phyloP scores from a whole-genome alignment of 2,113 vertebrate species.

The Scophthalmus maximus region DNA sequence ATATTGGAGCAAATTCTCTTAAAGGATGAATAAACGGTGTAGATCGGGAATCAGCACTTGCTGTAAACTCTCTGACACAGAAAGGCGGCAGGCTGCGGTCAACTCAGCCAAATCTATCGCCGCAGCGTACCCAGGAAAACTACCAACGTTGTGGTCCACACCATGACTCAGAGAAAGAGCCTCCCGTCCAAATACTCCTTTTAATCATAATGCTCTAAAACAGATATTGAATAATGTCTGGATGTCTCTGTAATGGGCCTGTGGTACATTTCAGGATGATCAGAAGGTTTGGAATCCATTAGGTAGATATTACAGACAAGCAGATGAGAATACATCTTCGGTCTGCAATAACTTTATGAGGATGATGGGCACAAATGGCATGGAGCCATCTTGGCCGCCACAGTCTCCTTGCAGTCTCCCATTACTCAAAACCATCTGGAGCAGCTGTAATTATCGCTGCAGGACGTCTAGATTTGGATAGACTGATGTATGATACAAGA shows the following conservation, averaged over 20 bases:
- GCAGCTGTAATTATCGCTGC: constrained; percentile 11
- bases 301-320: constrained; percentile 29
- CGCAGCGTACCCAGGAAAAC: background rate
- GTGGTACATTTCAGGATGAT: constrained; percentile 24
- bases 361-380: constrained; percentile 46
- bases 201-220: constrained; percentile 13
- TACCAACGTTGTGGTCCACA: background rate
- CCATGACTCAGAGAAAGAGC: background rate
- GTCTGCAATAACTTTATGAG: constrained; percentile 18
- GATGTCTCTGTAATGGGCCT: background rate
- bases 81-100: background rate
- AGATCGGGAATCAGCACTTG: constrained; percentile 5
- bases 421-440: constrained; percentile 32
- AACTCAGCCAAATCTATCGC: background rate
- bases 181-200: background rate
- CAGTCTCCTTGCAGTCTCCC: constrained; percentile 16
- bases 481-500: background rate
- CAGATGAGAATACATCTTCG: constrained; percentile 53
- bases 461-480: constrained; percentile 16
- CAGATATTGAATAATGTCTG: constrained; percentile 7
- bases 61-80: background rate
- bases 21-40: background rate
- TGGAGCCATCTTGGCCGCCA: constrained; percentile 27
- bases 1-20: background rate
- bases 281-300: constrained; percentile 35